Evolutionary conservation across 1,140 invertebrate species (phyloP), one percentile per base, ranked within the genome.

Genomic region (Probaryconus sp.): DNA sequence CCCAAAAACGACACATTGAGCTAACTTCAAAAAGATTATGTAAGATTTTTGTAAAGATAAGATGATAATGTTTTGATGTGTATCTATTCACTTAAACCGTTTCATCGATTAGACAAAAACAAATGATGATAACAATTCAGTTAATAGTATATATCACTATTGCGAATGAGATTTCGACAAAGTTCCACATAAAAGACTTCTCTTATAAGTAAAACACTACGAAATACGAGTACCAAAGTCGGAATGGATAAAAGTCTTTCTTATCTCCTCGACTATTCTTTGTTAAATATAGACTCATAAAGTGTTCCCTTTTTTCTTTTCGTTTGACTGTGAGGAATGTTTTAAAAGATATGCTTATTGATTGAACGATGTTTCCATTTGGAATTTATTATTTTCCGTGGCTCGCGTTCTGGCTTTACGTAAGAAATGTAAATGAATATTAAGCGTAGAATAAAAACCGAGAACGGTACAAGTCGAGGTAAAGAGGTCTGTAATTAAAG

Each of bases 401-500:
- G n/a, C n/a, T n/a, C n/a, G 9, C 28, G 42, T 20, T 20, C 31
- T 35, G n/a, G n/a, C n/a, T n/a, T n/a, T 11, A 31, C n/a, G 16
- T 5, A 40, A 45, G 28, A 51, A 28, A 26, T 37, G 20, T 10
- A 20, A 42, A 37, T 16, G 5, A 35, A 67, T 50, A 58, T 50
- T 50, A 28, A 50, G 58, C 28, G 55, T 51, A 20, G 21, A 16
- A 26, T 60, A 53, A 37, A 53, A 47, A 69, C 35, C 38, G 45
- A 24, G n/a, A 60, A 47, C 37, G 10, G 17, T 9, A n/a, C 14
- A 43, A 30, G 45, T 31, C 58, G 58, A 61, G 35, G 14, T 9
- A 64, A 1, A 30, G 50, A 50, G 24, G 14, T 60, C 21, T 72
- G 47, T 60, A 72, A 72, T 65, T 65, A 65, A 72, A 72, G 65